Base-by-base conservation (phyloP, 2,113 vertebrate species). In the Hippocampus zosterae region DNA sequence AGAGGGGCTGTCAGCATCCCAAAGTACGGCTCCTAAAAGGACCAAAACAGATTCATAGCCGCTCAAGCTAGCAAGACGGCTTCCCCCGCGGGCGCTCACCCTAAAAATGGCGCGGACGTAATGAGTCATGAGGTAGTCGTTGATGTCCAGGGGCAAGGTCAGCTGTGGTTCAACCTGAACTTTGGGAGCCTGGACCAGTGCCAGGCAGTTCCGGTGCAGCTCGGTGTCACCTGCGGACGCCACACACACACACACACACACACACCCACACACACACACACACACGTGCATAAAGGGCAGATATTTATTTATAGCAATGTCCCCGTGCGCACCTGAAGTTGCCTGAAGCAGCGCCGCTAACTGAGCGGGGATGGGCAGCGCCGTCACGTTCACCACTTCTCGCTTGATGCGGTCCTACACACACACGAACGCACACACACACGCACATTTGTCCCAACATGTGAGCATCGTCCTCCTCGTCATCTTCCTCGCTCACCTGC, bases 111-210 rank as follows among this genome's bases (percentile, higher is more conserved):
- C 91, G 72, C 90, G 90, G 74, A 96, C 90, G 70, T 94, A 99
- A 90, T 95, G 97, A 82, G 93, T 94, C 93, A 99, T 96, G 82
- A 95, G 90, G 88, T 95, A 95, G 85, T 95, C 95, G 76, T 98
- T 99, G 93, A 99, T 94, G 75, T 98, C 96, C 16, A 98, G 92
- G 1, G 97, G 95, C 72, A 99, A 91, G 1, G 92, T 93, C 74
- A 95, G 92, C 80, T 94, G 93, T 68, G 91, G 86, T 69, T 95
- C 92, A 0, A 90, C 90, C 81, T 93, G 93, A 44, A 98, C 88
- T 60, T 91, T 92, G 1, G 96, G 96, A 1, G 93, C 91, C 6
- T 95, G 91, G 56, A 95, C 91, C 23, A 93, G 82, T 0, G 90
- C 92, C 81, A 98, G 87, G 33, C 82, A 87, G 57, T 92, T 93